phyloP scores from a whole-genome alignment of 92 coral and sea anemone genomes.

The Epizoanthus illoricatus region DNA sequence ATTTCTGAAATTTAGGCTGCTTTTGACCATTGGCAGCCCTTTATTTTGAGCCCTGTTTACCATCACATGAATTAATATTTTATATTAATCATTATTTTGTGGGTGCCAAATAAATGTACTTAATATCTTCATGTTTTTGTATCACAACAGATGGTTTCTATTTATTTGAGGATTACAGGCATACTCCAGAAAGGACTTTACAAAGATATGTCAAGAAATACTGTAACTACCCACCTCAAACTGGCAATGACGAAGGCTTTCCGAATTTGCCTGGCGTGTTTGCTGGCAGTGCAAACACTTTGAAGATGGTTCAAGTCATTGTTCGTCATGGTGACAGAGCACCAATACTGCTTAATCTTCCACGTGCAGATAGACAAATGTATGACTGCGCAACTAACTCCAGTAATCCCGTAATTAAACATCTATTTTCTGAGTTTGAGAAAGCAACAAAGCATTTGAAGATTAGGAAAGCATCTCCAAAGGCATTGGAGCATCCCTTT shows the following conservation, averaged over 20 bases:
- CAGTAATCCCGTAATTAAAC: slow-evolving; percentile 27
- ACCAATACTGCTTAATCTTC: slow-evolving; percentile 42
- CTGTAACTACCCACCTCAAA: slow-evolving; percentile 78
- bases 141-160: slow-evolving; percentile 4
- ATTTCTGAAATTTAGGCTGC: too few relatives aligned
- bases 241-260: slow-evolving; percentile 66
- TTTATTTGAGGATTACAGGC: slow-evolving; percentile 34
- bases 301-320: slow-evolving; percentile 74
- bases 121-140: neutral
- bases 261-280: slow-evolving; percentile 35
- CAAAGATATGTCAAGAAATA: slow-evolving; percentile 41
- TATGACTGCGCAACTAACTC: slow-evolving; percentile 70
- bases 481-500: slow-evolving; percentile 22
- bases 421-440: slow-evolving; percentile 57
- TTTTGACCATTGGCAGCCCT: too few relatives aligned
- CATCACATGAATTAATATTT: too few relatives aligned
- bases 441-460: slow-evolving; percentile 38
- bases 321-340: slow-evolving; percentile 95
- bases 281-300: slow-evolving; percentile 40
- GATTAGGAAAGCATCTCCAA: slow-evolving; percentile 32
- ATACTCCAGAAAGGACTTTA: slow-evolving; percentile 20
- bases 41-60: too few relatives aligned
- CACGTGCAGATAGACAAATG: slow-evolving; percentile 50
- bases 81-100: too few relatives aligned
- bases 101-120: too few relatives aligned